Evolutionary conservation across 2,888 invertebrate genomes (phyloP), one percentile per base, ranked within the genome.

Genomic region (Hipparchia sbordonii): DNA sequence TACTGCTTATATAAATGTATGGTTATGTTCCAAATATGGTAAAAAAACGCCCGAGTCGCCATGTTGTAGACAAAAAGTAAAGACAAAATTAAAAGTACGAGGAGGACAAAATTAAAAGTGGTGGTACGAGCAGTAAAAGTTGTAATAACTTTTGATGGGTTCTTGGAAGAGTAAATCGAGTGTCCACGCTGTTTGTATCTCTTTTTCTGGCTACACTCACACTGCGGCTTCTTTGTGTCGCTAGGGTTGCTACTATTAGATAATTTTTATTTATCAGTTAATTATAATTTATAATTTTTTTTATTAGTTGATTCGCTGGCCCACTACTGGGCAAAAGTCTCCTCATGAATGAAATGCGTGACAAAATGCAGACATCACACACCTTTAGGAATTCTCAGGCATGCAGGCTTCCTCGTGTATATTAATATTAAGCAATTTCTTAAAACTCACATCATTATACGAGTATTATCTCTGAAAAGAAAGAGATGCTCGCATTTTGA

Each of bases 131-230:
- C 0, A 60, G 63, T 70, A 75, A 74, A 72, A 72, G 56, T 66
- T 70, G 12, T 65, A 72, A 74, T 72, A 63, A 60, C 61, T 67
- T 56, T 13, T 72, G 67, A 74, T 72, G 68, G 13, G 67, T 76
- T 74, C 76, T 71, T n/a, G 45, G 74, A 74, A 74, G n/a, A 62
- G 39, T 45, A 54, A 68, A 71, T 62, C 45, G 46, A 67, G 70
- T 70, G 74, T 72, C 62, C 71, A 51, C 67, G 68, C 72, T 71
- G 71, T 72, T 76, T 67, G 71, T 71, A 48, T 72, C 69, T 62
- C 69, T 60, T 71, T 70, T 70, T 74, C 63, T 71, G 60, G 48
- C n/a, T 57, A 57, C 48, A 13, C 46, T 60, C 66, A 60, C 62
- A 57, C 54, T 71, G 72, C 72, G 76, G 74, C 54, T 45, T 71